Evolutionary conservation across 2,113 vertebrate species (phyloP).

Genomic region (Lophotis ruficrista): DNA sequence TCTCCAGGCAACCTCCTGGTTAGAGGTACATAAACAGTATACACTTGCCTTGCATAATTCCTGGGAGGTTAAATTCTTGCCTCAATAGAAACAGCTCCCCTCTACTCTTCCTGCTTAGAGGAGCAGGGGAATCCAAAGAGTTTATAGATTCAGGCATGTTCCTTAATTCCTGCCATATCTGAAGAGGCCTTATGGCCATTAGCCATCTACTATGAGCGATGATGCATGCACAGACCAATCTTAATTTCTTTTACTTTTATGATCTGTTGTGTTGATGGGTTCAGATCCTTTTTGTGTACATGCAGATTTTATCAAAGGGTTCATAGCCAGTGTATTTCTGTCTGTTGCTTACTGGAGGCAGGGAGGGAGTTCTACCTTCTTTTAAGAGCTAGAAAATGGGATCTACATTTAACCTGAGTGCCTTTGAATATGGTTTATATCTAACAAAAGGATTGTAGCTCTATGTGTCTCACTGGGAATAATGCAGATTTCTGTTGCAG

Average conservation of each 20-base stretch:
- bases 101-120: neutral
- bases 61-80: neutral
- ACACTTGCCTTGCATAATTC: neutral
- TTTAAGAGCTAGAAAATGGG: neutral
- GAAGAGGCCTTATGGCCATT: neutral
- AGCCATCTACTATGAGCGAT: neutral
- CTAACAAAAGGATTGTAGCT: neutral
- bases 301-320: neutral
- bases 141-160: neutral
- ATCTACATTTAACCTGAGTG: neutral
- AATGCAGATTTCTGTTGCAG: neutral
- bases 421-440: conserved; percentile 24
- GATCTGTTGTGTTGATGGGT: neutral
- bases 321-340: neutral
- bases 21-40: neutral
- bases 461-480: neutral
- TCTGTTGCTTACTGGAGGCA: neutral
- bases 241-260: neutral
- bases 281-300: neutral
- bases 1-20: neutral
- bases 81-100: neutral
- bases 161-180: neutral
- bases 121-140: neutral
- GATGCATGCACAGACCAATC: neutral
- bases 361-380: neutral